phyloP scores from a whole-genome alignment of 2,113 vertebrate genomes.

The Trinectes maculatus region DNA sequence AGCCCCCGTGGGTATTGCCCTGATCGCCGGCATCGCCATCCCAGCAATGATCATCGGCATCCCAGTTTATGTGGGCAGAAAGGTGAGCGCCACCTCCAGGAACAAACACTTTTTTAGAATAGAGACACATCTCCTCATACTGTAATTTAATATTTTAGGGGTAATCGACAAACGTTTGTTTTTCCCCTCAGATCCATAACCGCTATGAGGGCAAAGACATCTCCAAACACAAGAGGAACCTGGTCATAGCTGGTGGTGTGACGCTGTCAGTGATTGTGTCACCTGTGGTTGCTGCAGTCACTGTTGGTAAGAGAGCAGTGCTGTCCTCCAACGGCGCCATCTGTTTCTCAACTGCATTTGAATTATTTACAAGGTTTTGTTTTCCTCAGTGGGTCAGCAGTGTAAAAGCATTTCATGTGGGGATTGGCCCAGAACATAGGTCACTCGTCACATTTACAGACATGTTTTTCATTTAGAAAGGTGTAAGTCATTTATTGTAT shows the following conservation, averaged over 20 bases:
- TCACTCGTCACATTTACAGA: not conserved
- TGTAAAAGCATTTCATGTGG: not conserved
- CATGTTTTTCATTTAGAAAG: not conserved
- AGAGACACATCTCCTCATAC: not conserved
- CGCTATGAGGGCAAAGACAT: conserved; percentile 98
- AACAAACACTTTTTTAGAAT: no score
- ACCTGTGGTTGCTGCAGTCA: conserved; percentile 96
- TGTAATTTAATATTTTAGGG: not conserved
- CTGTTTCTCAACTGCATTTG: not conserved
- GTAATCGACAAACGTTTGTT: not conserved
- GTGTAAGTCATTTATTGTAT: no score
- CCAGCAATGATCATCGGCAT: conserved; percentile 99
- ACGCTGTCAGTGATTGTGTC: conserved; percentile 97
- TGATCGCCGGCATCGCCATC: conserved; percentile 97
- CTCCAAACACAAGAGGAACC: conserved; percentile 96
- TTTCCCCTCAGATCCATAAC: conserved; percentile 89
- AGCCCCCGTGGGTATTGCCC: conserved; percentile 96
- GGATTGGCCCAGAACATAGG: not conserved
- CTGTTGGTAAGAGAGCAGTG: conserved; percentile 88
- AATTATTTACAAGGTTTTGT: not conserved
- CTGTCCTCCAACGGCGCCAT: not conserved
- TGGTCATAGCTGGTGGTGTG: conserved; percentile 96
- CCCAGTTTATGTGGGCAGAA: conserved; percentile 96
- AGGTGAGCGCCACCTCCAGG: conserved; percentile 80
- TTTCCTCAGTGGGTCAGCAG: not conserved